Percentiles rank a stretch among this genome's conserved stretches.
Evolutionary conservation across 2,797 vertebrate genomes (phyloP).

Genomic region (Gymnodraco acuticeps): DNA sequence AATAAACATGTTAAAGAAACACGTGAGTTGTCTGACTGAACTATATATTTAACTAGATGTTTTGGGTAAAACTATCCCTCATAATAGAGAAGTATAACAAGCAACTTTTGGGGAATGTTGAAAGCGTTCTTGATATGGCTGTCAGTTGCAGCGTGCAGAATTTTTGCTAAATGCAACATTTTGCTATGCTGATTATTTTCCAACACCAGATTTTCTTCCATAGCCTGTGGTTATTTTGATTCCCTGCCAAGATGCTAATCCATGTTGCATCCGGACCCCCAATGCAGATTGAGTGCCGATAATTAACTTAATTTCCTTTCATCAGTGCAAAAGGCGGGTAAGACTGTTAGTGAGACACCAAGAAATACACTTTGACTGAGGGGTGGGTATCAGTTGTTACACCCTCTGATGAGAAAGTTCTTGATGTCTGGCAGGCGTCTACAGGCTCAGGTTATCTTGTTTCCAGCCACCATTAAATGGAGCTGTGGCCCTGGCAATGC

Average conservation of each 20-base stretch:
- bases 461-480: conserved; percentile 61
- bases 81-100: not conserved
- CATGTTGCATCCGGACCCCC: conserved; percentile 45
- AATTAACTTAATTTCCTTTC: conserved; percentile 68
- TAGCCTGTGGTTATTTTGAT: conserved; percentile 52
- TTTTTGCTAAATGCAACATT: conserved; percentile 27
- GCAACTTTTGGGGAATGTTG: not conserved
- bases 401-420: conserved; percentile 46
- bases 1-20: no score
- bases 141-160: conserved; percentile 5
- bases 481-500: conserved; percentile 45
- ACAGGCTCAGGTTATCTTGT: conserved; percentile 49
- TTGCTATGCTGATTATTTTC: conserved; percentile 42
- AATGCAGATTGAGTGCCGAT: conserved; percentile 56
- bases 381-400: conserved; percentile 20
- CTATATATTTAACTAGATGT: not conserved
- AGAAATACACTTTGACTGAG: conserved; percentile 40
- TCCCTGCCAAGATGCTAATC: conserved; percentile 62
- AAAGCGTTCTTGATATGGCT: conserved; percentile 9
- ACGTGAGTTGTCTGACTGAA: not conserved
- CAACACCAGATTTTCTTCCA: conserved; percentile 32
- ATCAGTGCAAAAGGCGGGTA: conserved; percentile 49
- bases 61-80: not conserved
- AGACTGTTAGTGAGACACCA: conserved; percentile 37
- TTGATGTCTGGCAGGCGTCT: conserved; percentile 37